These are phyloP conservation scores for Butorides virescens DNA, from an alignment of 2,113 vertebrate species.

Conservation along the genomic window DNA sequence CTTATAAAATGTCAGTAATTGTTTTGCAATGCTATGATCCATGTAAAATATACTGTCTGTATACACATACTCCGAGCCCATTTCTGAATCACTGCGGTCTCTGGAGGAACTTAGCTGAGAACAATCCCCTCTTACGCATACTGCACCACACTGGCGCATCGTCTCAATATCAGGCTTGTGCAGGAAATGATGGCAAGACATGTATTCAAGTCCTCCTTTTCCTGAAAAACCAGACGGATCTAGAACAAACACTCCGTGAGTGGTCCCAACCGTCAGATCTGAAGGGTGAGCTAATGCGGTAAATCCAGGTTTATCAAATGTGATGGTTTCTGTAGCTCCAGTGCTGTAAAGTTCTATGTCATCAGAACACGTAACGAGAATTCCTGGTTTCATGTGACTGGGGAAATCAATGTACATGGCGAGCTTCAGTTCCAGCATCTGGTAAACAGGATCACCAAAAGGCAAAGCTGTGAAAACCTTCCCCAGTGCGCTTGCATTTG, in stretches of 20 bases:
- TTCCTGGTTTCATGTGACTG: conserved; percentile 83
- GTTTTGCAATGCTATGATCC: conserved; percentile 70
- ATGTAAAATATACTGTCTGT: conserved; percentile 94
- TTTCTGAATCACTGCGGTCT: not conserved
- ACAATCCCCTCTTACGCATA: conserved; percentile 23
- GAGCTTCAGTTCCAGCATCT: conserved; percentile 96
- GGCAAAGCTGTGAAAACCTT: conserved; percentile 92
- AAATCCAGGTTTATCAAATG: conserved; percentile 85
- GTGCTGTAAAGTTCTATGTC: conserved; percentile 91
- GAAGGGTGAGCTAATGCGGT: conserved; percentile 93
- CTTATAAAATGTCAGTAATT: conserved; percentile 78
- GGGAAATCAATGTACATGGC: conserved; percentile 94
- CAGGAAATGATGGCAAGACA: conserved; percentile 79
- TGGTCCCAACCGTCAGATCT: conserved; percentile 78
- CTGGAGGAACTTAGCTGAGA: not conserved
- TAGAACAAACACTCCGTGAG: conserved; percentile 92
- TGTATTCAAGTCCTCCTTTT: conserved; percentile 71
- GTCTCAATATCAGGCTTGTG: conserved; percentile 86
- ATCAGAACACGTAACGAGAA: conserved; percentile 89
- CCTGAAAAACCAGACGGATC: conserved; percentile 39
- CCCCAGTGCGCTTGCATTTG: conserved; percentile 89
- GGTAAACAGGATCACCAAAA: conserved; percentile 82
- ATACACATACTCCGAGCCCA: conserved; percentile 79
- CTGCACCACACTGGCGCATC: conserved; percentile 80
- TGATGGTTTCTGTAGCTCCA: conserved; percentile 45